Evolutionary conservation across 2,888 invertebrate genomes (phyloP), one percentile per base, ranked within the genome.

Genomic region (Dryobotodes eremita): DNA sequence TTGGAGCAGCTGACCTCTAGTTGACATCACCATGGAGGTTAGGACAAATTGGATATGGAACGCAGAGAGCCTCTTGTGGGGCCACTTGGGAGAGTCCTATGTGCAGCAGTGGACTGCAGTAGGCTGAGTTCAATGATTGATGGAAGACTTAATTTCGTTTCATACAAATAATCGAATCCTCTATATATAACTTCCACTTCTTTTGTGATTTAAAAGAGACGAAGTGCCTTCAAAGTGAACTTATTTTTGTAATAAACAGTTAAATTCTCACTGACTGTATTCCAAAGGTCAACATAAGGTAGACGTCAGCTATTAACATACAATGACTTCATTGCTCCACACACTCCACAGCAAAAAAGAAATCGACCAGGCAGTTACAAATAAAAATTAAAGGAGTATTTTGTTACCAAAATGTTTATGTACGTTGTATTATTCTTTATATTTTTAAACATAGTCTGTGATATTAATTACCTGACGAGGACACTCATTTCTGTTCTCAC

Each of bases 381-480:
- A n/a, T 36, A 55, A 55, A 73, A 59, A 11, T 50, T 20, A 17
- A 42, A 59, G 26, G 8, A 31, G 66, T 53, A 13, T 81, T 73
- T 68, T 68, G 55, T 48, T 23, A 46, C 48, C 23, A 92, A 92
- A 91, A 87, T 94, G 85, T 92, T 85, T 77, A 66, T 90, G 20
- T 91, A 80, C 77, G 55, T 91, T 74, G 74, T 91, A 61, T 64
- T 88, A 64, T 36, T 90, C 77, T 90, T 95, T 84, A 90, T 98
- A 79, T 88, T 98, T 53, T 92, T 98, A 13, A 98, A 98, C 91
- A 94, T 97, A 71, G 92, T 97, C 77, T 97, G 98, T 89, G 98
- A 98, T 94, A 94, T 98, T 65, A 98, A 98, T 93, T 98, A 98
- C 93, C 98, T 98, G 91, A 92, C 98, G 85, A 97, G 98, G 89